Percentiles rank a stretch among this genome's conserved stretches.
Evolutionary conservation across 1,140 invertebrate genomes (phyloP).

Genomic region (Bemisia tabaci): DNA sequence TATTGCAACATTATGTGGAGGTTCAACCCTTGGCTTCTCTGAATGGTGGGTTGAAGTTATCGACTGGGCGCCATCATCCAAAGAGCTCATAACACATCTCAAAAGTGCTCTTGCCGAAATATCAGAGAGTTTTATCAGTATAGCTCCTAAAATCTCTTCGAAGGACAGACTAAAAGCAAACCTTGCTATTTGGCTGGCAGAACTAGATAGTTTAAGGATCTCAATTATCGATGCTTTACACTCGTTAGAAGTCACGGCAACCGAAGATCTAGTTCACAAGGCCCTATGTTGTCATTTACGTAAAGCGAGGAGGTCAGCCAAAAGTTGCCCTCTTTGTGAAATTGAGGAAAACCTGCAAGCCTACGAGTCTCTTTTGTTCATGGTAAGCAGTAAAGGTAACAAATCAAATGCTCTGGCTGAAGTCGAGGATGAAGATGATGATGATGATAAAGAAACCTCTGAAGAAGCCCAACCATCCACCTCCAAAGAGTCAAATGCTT

Average conservation of each 20-base stretch:
- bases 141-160: slow-evolving; percentile 23
- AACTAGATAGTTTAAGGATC: slow-evolving; percentile 30
- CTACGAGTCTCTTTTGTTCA: slow-evolving; percentile 41
- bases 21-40: slow-evolving; percentile 13
- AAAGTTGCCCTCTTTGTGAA: slow-evolving; percentile 35
- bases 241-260: slow-evolving; percentile 27
- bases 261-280: slow-evolving; percentile 34
- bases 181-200: slow-evolving; percentile 32
- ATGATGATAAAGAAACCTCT: slow-evolving; percentile 5
- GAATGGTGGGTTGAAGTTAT: slow-evolving; percentile 21
- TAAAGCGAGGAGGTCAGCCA: slow-evolving; percentile 24
- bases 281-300: slow-evolving; percentile 54
- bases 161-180: slow-evolving; percentile 32
- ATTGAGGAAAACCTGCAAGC: slow-evolving; percentile 36
- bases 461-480: too few relatives aligned
- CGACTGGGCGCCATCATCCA: slow-evolving; percentile 10
- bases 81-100: slow-evolving; percentile 16
- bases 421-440: slow-evolving; percentile 26
- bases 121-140: slow-evolving; percentile 1
- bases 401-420: too few relatives aligned
- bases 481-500: too few relatives aligned
- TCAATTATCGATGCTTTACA: slow-evolving; percentile 28
- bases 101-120: neutral
- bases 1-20: slow-evolving; percentile 4
- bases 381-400: slow-evolving; percentile 28